Evolutionary conservation across 2,888 invertebrate species (phyloP).

Genomic region (Drosophila anomalata): DNA sequence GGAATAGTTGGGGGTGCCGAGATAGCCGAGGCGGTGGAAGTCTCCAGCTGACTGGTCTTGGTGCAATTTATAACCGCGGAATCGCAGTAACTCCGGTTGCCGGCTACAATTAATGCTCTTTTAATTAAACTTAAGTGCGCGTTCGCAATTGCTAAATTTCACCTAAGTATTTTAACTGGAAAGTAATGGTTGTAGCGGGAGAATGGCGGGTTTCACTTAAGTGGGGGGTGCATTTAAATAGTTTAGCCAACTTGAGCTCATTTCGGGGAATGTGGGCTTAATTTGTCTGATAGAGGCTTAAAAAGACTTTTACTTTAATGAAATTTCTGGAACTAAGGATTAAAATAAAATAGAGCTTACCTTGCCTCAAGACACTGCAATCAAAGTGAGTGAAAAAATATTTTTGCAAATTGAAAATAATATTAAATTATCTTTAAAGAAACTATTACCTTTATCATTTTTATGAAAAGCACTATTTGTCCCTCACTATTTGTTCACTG

Average conservation of each 20-base stretch:
- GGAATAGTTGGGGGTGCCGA: slow-evolving; percentile 63
- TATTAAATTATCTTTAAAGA: neutral
- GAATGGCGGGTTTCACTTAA: slow-evolving; percentile 2
- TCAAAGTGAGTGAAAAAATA: neutral
- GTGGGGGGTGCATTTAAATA: slow-evolving; percentile 35
- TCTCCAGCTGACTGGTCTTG: slow-evolving; percentile 26
- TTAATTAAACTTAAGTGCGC: slow-evolving; percentile 76
- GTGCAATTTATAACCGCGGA: slow-evolving; percentile 55
- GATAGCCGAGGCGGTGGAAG: slow-evolving; percentile 37
- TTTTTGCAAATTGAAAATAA: neutral
- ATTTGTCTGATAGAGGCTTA: slow-evolving; percentile 27
- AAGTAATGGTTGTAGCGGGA: neutral
- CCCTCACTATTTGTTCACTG: neutral
- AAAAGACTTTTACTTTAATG: slow-evolving; percentile 62
- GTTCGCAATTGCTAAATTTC: slow-evolving; percentile 74
- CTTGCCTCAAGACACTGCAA: neutral
- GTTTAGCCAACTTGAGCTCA: slow-evolving; percentile 36
- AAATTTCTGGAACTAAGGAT: slow-evolving; percentile 43
- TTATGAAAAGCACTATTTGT: neutral
- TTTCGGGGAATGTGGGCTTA: slow-evolving; percentile 19
- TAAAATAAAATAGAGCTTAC: slow-evolving; percentile 23
- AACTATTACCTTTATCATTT: neutral
- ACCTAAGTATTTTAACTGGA: slow-evolving; percentile 52
- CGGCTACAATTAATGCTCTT: slow-evolving; percentile 72
- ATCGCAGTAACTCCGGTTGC: slow-evolving; percentile 36